A percentile compares a stretch with the other conserved stretches of the same genome.
Evolutionary conservation across 2,113 vertebrate genomes (phyloP).

Genomic region (Vidua macroura): DNA sequence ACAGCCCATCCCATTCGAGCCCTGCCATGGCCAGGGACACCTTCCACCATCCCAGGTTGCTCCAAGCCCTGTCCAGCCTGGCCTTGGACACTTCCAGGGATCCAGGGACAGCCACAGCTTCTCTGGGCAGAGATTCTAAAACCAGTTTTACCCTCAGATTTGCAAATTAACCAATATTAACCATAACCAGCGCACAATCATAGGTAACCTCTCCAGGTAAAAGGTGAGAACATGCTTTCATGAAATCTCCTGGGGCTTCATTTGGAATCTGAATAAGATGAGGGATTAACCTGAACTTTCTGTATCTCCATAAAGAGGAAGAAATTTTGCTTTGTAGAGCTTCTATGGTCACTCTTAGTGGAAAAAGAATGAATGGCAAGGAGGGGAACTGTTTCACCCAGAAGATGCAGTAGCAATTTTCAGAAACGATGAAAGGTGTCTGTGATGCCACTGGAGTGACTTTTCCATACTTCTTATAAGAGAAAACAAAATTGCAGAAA

Average conservation of each 20-base stretch:
- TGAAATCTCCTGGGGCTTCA: background rate
- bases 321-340: background rate
- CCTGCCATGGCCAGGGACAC: background rate
- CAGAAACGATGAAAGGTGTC: background rate
- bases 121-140: background rate
- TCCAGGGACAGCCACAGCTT: background rate
- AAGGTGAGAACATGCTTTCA: background rate
- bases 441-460: background rate
- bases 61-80: background rate
- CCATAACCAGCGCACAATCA: background rate
- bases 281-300: background rate
- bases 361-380: background rate
- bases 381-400: background rate
- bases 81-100: background rate
- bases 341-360: background rate
- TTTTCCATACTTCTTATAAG: background rate
- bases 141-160: background rate
- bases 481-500: background rate
- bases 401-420: background rate
- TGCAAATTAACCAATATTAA: background rate
- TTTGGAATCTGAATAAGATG: background rate
- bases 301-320: background rate
- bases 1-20: background rate
- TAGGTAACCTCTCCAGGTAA: background rate
- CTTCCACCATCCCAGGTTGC: rapidly evolving